Conservation (phyloP, 2,113 vertebrate species). For the Illadopsis cleaveri region DNA sequence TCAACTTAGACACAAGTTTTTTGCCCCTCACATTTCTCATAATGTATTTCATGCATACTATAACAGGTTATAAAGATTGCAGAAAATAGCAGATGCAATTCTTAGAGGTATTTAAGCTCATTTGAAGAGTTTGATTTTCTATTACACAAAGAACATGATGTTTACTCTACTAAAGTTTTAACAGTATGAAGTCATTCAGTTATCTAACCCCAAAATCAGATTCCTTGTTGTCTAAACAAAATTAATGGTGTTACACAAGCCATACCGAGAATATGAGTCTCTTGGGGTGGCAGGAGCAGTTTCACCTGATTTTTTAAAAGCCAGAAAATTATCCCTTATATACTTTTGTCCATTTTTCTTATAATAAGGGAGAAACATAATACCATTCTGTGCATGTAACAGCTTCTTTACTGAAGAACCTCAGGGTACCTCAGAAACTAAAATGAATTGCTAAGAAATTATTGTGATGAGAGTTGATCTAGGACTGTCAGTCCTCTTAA, state of each 20-base stretch:
- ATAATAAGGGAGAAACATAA: background rate
- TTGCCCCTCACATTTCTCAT: background rate
- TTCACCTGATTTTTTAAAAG: background rate
- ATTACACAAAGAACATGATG: background rate
- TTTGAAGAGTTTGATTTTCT: background rate
- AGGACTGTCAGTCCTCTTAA: background rate
- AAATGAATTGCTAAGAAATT: background rate
- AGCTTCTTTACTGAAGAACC: background rate
- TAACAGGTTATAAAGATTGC: background rate
- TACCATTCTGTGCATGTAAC: background rate
- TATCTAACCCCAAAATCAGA: background rate
- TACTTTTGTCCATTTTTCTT: background rate
- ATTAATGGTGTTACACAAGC: background rate
- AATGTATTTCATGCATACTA: background rate
- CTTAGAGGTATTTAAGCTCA: background rate
- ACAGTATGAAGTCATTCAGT: background rate
- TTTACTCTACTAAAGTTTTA: background rate
- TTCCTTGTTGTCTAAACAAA: background rate
- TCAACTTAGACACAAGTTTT: background rate
- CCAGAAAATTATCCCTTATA: background rate
- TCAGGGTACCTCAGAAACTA: background rate
- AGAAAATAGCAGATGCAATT: background rate
- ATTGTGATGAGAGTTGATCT: background rate
- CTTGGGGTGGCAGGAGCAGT: background rate
- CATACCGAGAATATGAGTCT: background rate